A percentile compares a stretch with the other conserved stretches of the same genome.
phyloP scores from a whole-genome alignment of 2,797 vertebrate species.

The Paratrypauchen microcephalus region DNA sequence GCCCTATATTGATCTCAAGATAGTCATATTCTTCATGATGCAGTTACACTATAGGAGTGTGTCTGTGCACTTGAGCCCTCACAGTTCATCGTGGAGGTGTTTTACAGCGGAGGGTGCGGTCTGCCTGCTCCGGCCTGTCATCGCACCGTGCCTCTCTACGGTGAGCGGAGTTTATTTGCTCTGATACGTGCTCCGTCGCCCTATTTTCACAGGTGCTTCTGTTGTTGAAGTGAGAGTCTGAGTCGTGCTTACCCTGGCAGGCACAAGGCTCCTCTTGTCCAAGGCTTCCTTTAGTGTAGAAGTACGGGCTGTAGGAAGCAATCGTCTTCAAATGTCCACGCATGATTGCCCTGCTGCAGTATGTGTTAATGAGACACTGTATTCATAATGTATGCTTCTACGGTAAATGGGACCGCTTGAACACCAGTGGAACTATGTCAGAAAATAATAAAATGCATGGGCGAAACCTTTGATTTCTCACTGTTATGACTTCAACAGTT shows the following conservation, averaged over 20 bases:
- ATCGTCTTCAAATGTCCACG: conserved; percentile 26
- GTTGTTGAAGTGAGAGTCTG: conserved; percentile 72
- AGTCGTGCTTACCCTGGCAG: conserved; percentile 73
- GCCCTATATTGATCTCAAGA: background rate
- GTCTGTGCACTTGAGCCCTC: conserved; percentile 1
- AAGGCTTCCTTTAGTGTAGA: conserved; percentile 51
- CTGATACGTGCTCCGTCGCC: conserved; percentile 72
- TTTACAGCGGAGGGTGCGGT: conserved; percentile 53
- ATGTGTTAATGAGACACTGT: conserved; percentile 13
- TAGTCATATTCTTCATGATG: background rate
- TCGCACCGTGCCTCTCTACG: conserved; percentile 53
- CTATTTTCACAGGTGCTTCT: conserved; percentile 80
- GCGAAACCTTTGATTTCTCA: conserved; percentile 41
- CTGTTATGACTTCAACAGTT: conserved; percentile 41
- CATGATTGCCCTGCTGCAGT: conserved; percentile 10
- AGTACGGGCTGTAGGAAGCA: conserved; percentile 26
- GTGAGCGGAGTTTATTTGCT: conserved; percentile 73
- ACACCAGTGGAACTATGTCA: conserved; percentile 43
- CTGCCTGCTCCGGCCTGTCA: conserved; percentile 74
- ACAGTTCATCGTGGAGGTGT: conserved; percentile 35
- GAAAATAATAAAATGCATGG: conserved; percentile 31
- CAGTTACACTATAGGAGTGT: background rate
- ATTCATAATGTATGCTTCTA: conserved; percentile 22
- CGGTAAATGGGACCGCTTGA: conserved; percentile 45
- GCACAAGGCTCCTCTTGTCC: conserved; percentile 68